These are phyloP conservation scores for Piscicola geometra DNA, from an alignment of 2,888 invertebrate species.

Conservation along the genomic window DNA sequence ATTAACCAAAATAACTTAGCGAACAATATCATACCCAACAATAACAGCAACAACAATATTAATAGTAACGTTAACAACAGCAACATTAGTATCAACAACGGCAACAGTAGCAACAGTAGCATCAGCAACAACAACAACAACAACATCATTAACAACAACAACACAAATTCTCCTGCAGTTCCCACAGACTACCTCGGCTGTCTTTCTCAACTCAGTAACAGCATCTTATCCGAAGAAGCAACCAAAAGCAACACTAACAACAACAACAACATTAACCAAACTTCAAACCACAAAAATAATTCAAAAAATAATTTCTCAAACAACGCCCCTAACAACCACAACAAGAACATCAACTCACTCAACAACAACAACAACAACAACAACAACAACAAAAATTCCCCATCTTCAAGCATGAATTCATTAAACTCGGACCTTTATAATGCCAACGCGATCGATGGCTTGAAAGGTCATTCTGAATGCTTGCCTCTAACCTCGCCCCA, in stretches of 20 bases:
- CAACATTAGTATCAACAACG: not conserved
- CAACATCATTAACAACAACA: not conserved
- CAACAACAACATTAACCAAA: not conserved
- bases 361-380: slow-evolving; percentile 6
- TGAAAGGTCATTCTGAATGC: not conserved
- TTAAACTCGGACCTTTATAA: not conserved
- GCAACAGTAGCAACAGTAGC: not conserved
- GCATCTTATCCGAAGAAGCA: slow-evolving; percentile 29
- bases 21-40: not conserved
- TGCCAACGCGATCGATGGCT: not conserved
- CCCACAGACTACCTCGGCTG: slow-evolving; percentile 35
- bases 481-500: not conserved
- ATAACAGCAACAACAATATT: not conserved
- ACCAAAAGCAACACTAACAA: not conserved
- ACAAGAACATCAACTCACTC: slow-evolving; percentile 1
- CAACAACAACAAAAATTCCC: slow-evolving; percentile 21
- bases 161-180: slow-evolving; percentile 10
- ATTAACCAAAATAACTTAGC: not conserved
- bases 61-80: not conserved
- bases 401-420: slow-evolving; percentile 12
- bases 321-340: not conserved
- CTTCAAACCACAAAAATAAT: not conserved
- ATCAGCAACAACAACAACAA: slow-evolving; percentile 1
- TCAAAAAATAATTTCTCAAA: not conserved
- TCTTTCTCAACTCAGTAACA: slow-evolving; percentile 35